These are phyloP conservation scores for Papilio elwesi DNA, from an alignment of 2,888 invertebrate genomes.

Conservation along the genomic window DNA sequence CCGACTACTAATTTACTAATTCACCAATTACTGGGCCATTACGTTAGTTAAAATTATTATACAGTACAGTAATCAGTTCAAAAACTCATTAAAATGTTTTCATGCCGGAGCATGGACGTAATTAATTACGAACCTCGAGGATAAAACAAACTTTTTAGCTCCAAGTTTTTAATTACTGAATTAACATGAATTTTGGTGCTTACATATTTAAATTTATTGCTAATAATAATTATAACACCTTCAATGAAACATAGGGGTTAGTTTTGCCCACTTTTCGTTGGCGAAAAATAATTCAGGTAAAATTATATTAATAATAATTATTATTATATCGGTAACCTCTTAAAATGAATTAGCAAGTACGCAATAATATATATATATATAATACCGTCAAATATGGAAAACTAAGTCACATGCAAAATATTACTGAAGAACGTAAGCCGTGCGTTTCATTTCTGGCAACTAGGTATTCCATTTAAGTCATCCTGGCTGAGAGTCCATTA, in stretches of 20 bases:
- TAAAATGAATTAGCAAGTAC: too few species aligned
- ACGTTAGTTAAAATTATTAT: conserved; percentile 5
- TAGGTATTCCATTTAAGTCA: not conserved
- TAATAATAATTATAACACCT: not conserved
- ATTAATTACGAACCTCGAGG: conserved; percentile 25
- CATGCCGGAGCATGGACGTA: not conserved
- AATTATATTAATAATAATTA: too few species aligned
- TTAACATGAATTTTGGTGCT: conserved; percentile 7
- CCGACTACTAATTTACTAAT: conserved; percentile 3
- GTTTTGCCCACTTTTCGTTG: conserved; percentile 1
- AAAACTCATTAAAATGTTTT: conserved; percentile 35
- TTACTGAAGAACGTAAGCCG: not conserved
- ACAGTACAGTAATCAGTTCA: conserved; percentile 22
- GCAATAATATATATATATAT: not conserved
- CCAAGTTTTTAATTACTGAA: conserved; percentile 9
- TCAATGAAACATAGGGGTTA: not conserved
- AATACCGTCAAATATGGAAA: not conserved
- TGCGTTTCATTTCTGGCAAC: not conserved
- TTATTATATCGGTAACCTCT: too few species aligned
- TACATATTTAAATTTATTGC: not conserved
- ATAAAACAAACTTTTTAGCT: conserved; percentile 28
- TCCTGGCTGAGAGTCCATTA: not conserved
- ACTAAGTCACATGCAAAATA: too few species aligned
- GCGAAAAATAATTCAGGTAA: too few species aligned
- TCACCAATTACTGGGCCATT: conserved; percentile 17